Conservation (phyloP, 2,797 vertebrate genomes). For the Tamandua tetradactyla region DNA sequence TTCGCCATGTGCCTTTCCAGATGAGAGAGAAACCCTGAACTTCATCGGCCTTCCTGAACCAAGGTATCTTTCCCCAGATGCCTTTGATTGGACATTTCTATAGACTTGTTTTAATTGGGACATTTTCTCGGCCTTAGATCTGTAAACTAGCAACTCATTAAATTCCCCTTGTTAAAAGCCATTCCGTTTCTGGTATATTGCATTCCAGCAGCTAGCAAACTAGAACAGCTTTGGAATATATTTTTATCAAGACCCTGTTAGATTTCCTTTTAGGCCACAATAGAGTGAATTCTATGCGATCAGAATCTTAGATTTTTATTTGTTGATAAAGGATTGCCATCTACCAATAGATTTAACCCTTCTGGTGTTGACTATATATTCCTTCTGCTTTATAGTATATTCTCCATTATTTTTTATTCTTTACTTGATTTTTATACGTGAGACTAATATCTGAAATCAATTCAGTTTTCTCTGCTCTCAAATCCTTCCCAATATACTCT, state of each 20-base stretch:
- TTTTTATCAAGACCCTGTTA: neutral
- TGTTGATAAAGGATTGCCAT: slow-evolving; percentile 17
- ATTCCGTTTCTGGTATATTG: too few relatives aligned
- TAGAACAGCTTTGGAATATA: neutral
- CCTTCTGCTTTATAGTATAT: neutral
- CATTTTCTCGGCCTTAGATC: too few relatives aligned
- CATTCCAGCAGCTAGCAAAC: too few relatives aligned
- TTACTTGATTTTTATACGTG: slow-evolving; percentile 10
- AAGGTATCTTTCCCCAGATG: too few relatives aligned
- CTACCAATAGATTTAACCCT: neutral
- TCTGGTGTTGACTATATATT: neutral
- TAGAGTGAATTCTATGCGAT: neutral
- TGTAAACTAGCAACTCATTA: too few relatives aligned
- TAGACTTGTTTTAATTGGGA: too few relatives aligned
- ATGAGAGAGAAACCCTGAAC: too few relatives aligned
- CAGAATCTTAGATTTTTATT: neutral
- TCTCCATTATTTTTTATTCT: neutral
- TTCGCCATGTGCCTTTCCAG: too few relatives aligned
- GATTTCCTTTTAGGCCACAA: neutral
- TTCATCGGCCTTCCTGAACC: too few relatives aligned
- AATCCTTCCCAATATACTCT: neutral
- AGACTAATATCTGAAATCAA: neutral
- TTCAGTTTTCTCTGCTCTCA: neutral
- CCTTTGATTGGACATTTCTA: too few relatives aligned
- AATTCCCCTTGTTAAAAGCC: too few relatives aligned